Percentiles rank a stretch among this genome's conserved stretches.
Conservation (phyloP, 2,797 vertebrate species). For the Adrianichthys oophorus region DNA sequence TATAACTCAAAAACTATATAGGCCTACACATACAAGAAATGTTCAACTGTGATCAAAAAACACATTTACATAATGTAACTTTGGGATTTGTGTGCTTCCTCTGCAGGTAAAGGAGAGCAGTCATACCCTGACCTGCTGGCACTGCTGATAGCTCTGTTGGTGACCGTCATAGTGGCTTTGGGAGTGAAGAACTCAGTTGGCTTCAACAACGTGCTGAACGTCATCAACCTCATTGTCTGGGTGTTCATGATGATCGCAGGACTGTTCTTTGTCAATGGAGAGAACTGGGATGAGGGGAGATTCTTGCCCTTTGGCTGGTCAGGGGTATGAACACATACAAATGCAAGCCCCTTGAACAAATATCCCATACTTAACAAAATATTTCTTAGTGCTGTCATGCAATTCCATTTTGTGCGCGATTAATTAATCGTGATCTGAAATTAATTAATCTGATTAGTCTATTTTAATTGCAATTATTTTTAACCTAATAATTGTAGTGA, state of each 20-base stretch:
- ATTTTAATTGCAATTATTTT: too few relatives aligned
- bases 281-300: conserved; percentile 91
- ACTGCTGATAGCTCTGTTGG: conserved; percentile 89
- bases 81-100: neutral
- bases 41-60: neutral
- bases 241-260: conserved; percentile 97
- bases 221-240: conserved; percentile 95
- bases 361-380: too few relatives aligned
- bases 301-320: conserved; percentile 97
- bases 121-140: conserved; percentile 95
- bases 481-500: too few relatives aligned
- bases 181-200: conserved; percentile 98
- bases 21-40: too few relatives aligned
- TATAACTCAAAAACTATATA: too few relatives aligned
- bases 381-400: too few relatives aligned
- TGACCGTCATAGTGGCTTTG: conserved; percentile 91
- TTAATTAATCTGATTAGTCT: too few relatives aligned
- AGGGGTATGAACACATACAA: conserved; percentile 78
- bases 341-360: neutral
- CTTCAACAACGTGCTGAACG: conserved; percentile 93
- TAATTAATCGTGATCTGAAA: too few relatives aligned
- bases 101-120: conserved; percentile 92
- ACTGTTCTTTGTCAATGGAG: conserved; percentile 89
- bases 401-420: too few relatives aligned
- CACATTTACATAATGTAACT: neutral